Evolutionary conservation across 64 coral and sea anemone genomes (phyloP).

Genomic region (Dendrophyllia cribrosa): DNA sequence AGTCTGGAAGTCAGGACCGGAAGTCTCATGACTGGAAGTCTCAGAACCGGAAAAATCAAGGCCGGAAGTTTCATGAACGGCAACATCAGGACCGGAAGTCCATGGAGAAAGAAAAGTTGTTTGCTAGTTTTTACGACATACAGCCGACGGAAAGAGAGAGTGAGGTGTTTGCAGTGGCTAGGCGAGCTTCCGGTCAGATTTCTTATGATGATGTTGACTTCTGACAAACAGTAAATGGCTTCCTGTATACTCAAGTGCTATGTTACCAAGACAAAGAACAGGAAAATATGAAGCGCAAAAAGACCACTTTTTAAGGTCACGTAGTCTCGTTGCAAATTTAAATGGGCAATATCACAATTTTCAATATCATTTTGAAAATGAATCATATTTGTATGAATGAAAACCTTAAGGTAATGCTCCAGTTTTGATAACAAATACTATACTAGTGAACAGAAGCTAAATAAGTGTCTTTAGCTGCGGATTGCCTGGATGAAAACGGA

Average conservation of each 20-base stretch:
- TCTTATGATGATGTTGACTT: conserved; percentile 33
- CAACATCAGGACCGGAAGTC: neutral
- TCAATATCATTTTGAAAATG: no score
- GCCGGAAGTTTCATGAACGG: neutral
- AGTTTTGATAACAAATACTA: no score
- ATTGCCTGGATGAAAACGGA: no score
- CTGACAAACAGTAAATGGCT: neutral
- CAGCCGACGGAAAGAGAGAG: conserved; percentile 36
- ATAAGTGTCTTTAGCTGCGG: no score
- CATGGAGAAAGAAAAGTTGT: neutral
- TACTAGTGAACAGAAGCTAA: no score
- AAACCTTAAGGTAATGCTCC: no score
- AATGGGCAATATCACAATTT: no score
- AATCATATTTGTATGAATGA: no score
- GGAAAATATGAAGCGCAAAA: no score
- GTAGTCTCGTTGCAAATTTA: no score
- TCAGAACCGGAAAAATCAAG: neutral
- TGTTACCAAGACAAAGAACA: no score
- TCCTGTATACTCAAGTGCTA: neutral
- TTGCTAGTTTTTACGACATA: conserved; percentile 32
- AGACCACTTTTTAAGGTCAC: no score
- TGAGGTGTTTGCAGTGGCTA: conserved; percentile 34
- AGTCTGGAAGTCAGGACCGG: neutral
- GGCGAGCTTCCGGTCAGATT: neutral
- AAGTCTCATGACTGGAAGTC: neutral